Evolutionary conservation across 2,113 vertebrate genomes (phyloP).

Genomic region (Nesoenas mayeri): DNA sequence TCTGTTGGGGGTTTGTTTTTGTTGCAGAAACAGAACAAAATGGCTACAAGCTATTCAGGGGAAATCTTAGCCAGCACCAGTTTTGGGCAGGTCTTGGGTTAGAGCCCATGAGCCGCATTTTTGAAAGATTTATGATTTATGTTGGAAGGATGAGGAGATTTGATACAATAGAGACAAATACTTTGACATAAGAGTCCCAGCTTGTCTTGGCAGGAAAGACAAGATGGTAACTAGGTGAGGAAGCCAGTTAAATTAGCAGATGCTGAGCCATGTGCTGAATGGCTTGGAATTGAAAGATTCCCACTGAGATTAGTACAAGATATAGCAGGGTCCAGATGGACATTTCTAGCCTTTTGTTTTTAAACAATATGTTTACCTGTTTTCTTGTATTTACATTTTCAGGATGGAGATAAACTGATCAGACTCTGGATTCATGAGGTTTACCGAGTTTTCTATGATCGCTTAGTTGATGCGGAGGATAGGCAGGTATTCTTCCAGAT

Average conservation of each 20-base stretch:
- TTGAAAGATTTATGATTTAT: background rate
- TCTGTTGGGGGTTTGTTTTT: background rate
- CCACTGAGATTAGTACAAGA: background rate
- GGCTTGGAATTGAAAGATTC: background rate
- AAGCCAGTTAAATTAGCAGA: background rate
- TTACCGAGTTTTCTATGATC: conserved; percentile 93
- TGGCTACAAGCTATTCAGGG: background rate
- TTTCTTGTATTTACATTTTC: conserved; percentile 40
- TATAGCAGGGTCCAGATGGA: background rate
- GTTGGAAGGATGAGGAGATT: background rate
- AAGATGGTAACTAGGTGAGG: background rate
- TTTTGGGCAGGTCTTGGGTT: background rate
- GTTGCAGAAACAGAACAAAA: background rate
- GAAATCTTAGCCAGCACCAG: background rate
- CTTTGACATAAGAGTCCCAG: background rate
- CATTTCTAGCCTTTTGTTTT: background rate
- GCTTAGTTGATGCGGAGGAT: conserved; percentile 85
- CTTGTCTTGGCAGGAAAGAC: background rate
- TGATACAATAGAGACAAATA: background rate
- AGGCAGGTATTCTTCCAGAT: conserved; percentile 86
- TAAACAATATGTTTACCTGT: background rate
- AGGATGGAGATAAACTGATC: conserved; percentile 90
- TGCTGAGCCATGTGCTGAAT: conserved; percentile 20
- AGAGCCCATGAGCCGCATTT: background rate
- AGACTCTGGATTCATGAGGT: conserved; percentile 94